These are phyloP conservation scores for Argyresthia goedartella DNA, from an alignment of 2,888 invertebrate species.

Conservation along the genomic window DNA sequence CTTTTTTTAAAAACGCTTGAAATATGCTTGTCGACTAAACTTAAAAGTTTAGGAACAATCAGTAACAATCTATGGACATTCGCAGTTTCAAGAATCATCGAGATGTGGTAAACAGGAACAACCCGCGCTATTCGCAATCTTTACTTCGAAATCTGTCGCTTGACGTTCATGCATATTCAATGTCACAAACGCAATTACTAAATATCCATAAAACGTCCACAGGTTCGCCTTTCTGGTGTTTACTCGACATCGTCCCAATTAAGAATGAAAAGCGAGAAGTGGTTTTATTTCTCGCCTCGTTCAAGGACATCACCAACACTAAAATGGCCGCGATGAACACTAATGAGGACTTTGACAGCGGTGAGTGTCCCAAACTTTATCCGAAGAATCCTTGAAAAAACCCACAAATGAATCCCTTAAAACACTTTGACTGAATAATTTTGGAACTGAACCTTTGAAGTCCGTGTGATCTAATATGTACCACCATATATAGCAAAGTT, in stretches of 20 bases:
- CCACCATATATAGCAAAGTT: too few species aligned
- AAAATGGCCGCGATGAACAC: constrained; percentile 89
- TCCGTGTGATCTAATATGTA: too few species aligned
- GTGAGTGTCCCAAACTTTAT: constrained; percentile 70
- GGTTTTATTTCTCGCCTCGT: constrained; percentile 94
- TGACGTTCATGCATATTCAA: not conserved
- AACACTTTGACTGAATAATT: too few species aligned
- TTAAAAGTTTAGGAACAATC: too few species aligned
- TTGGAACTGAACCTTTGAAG: too few species aligned
- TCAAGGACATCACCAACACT: constrained; percentile 95
- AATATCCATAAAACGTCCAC: constrained; percentile 15
- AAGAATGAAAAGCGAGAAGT: constrained; percentile 98
- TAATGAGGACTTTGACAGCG: constrained; percentile 88
- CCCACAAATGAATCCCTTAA: constrained; percentile 14
- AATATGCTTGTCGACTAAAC: too few species aligned
- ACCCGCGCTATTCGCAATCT: too few species aligned
- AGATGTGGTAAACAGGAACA: too few species aligned
- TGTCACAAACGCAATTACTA: not conserved
- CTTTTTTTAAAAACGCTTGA: too few species aligned
- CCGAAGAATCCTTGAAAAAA: constrained; percentile 20
- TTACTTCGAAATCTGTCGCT: not conserved
- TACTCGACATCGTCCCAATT: constrained; percentile 97
- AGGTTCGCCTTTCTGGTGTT: constrained; percentile 95
- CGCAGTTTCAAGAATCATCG: too few species aligned
- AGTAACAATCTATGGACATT: too few species aligned